These are phyloP conservation scores for Nipponia nippon DNA, from an alignment of 2,113 vertebrate species.

Conservation along the genomic window DNA sequence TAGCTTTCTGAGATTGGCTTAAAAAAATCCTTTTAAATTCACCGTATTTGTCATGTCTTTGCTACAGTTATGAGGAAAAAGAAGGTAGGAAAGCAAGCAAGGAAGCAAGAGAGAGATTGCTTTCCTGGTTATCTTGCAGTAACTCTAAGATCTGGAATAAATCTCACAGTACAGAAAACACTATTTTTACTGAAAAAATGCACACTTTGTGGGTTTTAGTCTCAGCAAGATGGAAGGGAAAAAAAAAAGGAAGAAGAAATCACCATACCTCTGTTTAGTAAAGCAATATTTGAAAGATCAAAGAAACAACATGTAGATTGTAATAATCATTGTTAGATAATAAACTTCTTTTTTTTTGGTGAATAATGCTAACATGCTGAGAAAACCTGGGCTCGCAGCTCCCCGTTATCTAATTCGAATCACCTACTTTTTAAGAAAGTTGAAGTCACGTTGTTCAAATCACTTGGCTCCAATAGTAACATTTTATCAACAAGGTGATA, in stretches of 20 bases:
- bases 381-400: not conserved
- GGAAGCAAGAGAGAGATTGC: not conserved
- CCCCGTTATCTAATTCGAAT: not conserved
- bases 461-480: not conserved
- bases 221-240: not conserved
- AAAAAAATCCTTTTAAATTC: not conserved
- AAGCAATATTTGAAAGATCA: not conserved
- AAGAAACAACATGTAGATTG: not conserved
- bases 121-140: not conserved
- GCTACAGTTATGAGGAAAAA: not conserved
- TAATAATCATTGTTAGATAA: not conserved
- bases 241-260: not conserved
- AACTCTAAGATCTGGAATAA: not conserved
- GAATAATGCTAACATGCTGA: not conserved
- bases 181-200: not conserved
- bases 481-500: not conserved
- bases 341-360: not conserved
- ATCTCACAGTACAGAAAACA: not conserved
- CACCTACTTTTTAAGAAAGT: not conserved
- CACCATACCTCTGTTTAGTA: not conserved
- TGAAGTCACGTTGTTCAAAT: not conserved
- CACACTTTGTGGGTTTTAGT: not conserved
- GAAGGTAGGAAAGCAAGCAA: not conserved
- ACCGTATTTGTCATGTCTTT: not conserved
- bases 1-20: not conserved